These are phyloP conservation scores for Sipha flava DNA, from an alignment of 1,140 invertebrate genomes.

Conservation along the genomic window DNA sequence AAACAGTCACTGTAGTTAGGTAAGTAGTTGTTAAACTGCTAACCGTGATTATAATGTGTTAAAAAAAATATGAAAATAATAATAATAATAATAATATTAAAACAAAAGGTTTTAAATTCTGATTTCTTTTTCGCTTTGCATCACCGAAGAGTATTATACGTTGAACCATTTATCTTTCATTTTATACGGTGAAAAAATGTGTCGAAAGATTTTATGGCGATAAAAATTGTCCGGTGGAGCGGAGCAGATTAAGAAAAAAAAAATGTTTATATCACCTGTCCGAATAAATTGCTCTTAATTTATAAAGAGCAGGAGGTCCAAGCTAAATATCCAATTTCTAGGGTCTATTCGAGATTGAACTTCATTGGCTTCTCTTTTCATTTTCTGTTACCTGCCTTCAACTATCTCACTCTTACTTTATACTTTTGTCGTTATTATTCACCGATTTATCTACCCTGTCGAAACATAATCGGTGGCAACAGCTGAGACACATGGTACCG, in stretches of 20 bases:
- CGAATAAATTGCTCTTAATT: conserved; percentile 18
- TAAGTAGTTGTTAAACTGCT: too few relatives aligned
- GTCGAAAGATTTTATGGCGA: background rate
- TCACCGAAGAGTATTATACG: too few relatives aligned
- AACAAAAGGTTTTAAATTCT: too few relatives aligned
- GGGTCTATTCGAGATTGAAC: background rate
- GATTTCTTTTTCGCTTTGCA: too few relatives aligned
- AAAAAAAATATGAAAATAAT: too few relatives aligned
- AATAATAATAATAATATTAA: too few relatives aligned
- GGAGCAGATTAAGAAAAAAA: background rate
- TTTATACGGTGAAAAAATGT: background rate
- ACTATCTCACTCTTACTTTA: too few relatives aligned
- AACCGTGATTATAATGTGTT: too few relatives aligned
- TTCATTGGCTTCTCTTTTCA: background rate
- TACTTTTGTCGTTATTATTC: background rate
- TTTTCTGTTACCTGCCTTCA: background rate
- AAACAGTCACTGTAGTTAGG: too few relatives aligned
- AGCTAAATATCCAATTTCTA: conserved; percentile 7
- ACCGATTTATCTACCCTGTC: background rate
- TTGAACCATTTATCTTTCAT: too few relatives aligned
- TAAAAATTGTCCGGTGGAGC: background rate
- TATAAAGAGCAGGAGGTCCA: background rate
- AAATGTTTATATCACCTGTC: conserved; percentile 7
- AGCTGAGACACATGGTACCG: background rate
- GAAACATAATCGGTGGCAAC: background rate